Evolutionary conservation across 2,113 vertebrate species (phyloP), one percentile per base, ranked within the genome.

Genomic region (Danio rerio): DNA sequence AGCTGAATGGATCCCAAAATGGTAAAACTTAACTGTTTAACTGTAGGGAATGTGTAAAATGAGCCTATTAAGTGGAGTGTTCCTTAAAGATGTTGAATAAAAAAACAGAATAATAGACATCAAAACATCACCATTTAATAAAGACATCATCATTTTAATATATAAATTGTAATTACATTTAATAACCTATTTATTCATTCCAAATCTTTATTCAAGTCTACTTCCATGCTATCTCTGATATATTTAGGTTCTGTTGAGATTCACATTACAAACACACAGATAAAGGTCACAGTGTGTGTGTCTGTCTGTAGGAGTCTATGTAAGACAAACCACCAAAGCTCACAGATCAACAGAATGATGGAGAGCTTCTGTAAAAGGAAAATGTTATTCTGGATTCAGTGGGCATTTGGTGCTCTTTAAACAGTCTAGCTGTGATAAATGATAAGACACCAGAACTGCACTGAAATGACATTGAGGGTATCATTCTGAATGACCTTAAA

Each of bases 341-440:
- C 45, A 55, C 49, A 42, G 58, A 61, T 72, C 65, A 59, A 86
- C 58, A 86, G 71, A 83, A 40, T 83, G 61, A 71, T 49, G 66
- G 56, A 66, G 50, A 16, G 71, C 83, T 86, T 50, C 62, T 66
- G 58, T 76, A 73, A 68, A 63, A 73, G 47, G 59, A 82, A 50
- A 21, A 85, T 88, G 76, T 78, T 71, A 61, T 52, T 81, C 16
- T 87, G 82, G 83, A 72, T 61, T 82, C 83, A 77, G 84, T 77
- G 42, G 42, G 81, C 65, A 63, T 18, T 68, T 45, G 52, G 21
- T 80, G 84, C 81, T 59, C 62, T 78, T 62, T 45, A 18, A 85
- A 86, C 79, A 84, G 73, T 79, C 81, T 83, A 76, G 77, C 69
- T 81, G 66, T 92, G 91, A 94, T 89, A 81, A 91, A 93, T 89